Conservation (phyloP, 2,888 invertebrate species). For the Osmoderma eremita region DNA sequence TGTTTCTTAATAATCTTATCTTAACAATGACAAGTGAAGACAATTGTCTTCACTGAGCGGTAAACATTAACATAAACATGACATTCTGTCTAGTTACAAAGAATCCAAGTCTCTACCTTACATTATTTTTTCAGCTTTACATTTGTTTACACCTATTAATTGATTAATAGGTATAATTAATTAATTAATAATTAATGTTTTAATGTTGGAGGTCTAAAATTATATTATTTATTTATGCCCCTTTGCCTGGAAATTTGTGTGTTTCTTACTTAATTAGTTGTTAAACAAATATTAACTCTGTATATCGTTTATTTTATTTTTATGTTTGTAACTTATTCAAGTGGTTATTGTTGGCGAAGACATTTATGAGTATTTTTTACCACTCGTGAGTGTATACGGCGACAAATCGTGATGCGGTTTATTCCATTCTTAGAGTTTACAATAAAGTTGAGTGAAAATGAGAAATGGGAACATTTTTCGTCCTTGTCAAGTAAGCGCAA, state of each 20-base stretch:
- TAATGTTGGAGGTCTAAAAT: constrained; percentile 24
- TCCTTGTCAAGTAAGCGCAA: constrained; percentile 56
- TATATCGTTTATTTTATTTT: too few relatives aligned
- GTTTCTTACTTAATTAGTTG: too few relatives aligned
- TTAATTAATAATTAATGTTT: constrained; percentile 35
- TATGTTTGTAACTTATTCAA: too few relatives aligned
- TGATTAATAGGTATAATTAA: constrained; percentile 19
- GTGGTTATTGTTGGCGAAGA: too few relatives aligned
- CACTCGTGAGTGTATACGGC: background rate
- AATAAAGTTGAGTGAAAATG: constrained; percentile 58
- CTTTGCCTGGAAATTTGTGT: too few relatives aligned
- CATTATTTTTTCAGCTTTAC: constrained; percentile 30
- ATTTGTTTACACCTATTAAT: too few relatives aligned
- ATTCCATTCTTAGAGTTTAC: constrained; percentile 55
- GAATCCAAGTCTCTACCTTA: constrained; percentile 22
- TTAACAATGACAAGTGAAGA: too few relatives aligned
- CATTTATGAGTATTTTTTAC: too few relatives aligned
- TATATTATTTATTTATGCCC: constrained; percentile 16
- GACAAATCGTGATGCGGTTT: constrained; percentile 45
- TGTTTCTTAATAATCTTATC: too few relatives aligned
- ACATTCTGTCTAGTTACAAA: constrained; percentile 48
- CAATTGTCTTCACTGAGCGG: constrained; percentile 54
- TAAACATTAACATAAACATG: constrained; percentile 60
- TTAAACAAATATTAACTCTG: too few relatives aligned
- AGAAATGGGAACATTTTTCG: constrained; percentile 58